Conservation (phyloP, 2,888 invertebrate species). For the Eretmocerus hayati region DNA sequence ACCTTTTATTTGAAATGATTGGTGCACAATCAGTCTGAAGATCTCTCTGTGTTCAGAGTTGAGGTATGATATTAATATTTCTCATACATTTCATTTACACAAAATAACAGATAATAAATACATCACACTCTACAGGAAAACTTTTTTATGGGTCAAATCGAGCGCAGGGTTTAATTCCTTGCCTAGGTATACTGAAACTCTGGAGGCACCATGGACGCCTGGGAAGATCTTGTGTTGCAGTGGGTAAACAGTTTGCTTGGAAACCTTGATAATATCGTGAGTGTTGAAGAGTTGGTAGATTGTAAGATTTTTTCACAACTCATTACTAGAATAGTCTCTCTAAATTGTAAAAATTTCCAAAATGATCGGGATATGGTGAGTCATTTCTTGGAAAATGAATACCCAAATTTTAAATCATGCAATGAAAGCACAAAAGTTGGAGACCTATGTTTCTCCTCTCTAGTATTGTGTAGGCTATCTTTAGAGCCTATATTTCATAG, state of each 20-base stretch:
- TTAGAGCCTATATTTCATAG: slow-evolving; percentile 52
- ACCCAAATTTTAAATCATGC: slow-evolving; percentile 48
- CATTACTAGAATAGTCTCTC: slow-evolving; percentile 32
- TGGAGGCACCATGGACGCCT: slow-evolving; percentile 11
- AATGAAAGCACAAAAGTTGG: slow-evolving; percentile 40
- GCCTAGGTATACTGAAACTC: not conserved
- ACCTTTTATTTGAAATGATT: too few relatives aligned
- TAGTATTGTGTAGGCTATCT: slow-evolving; percentile 51
- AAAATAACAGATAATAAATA: too few relatives aligned
- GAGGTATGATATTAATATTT: too few relatives aligned
- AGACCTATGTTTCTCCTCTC: slow-evolving; percentile 48
- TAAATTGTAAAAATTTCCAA: not conserved
- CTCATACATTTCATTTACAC: too few relatives aligned
- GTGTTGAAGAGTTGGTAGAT: slow-evolving; percentile 30
- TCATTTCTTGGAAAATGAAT: slow-evolving; percentile 36
- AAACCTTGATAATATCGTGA: slow-evolving; percentile 4
- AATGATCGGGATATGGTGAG: slow-evolving; percentile 2
- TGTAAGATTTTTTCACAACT: slow-evolving; percentile 30
- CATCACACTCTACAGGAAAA: too few relatives aligned
- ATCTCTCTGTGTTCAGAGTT: too few relatives aligned
- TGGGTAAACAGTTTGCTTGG: slow-evolving; percentile 16
- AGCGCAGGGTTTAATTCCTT: too few relatives aligned
- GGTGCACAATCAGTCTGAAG: too few relatives aligned
- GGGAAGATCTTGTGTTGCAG: slow-evolving; percentile 14
- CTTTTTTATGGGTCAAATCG: too few relatives aligned